Evolutionary conservation across 2,888 invertebrate species (phyloP).

Genomic region (Trichopoda pennipes): DNA sequence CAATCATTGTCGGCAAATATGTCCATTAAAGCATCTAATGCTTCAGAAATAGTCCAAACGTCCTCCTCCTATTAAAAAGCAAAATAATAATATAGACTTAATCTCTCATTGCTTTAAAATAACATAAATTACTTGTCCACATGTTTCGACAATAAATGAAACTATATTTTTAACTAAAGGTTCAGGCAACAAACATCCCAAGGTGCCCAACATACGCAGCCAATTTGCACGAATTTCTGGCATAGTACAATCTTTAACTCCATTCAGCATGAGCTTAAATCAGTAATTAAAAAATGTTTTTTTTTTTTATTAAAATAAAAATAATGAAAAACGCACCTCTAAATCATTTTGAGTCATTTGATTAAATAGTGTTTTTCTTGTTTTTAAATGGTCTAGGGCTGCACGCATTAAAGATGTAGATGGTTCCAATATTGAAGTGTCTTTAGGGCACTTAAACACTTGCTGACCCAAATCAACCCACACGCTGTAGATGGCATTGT

Average conservation of each 20-base stretch:
- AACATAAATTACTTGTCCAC: conserved; percentile 71
- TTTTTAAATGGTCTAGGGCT: conserved; percentile 86
- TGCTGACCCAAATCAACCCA: conserved; percentile 86
- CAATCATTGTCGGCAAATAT: conserved; percentile 89
- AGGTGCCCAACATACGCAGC: conserved; percentile 83
- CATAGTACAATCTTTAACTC: conserved; percentile 82
- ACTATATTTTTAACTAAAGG: conserved; percentile 81
- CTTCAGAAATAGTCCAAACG: conserved; percentile 88
- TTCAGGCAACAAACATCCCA: conserved; percentile 82
- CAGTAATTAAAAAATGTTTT: neutral
- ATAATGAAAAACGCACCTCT: conserved; percentile 76
- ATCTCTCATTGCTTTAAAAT: neutral
- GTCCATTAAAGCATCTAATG: conserved; percentile 88
- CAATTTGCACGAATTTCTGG: conserved; percentile 84
- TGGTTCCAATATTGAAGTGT: conserved; percentile 84
- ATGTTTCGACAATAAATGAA: conserved; percentile 84
- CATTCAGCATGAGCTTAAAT: conserved; percentile 81
- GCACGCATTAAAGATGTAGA: conserved; percentile 88
- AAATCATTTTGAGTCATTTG: conserved; percentile 83
- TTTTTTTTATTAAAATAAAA: neutral
- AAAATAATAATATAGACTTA: neutral
- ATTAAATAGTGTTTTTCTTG: conserved; percentile 82
- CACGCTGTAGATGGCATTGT: conserved; percentile 84
- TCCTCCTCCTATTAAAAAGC: conserved; percentile 82
- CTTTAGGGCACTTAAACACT: conserved; percentile 83